Evolutionary conservation across 1,140 invertebrate species (phyloP).

Genomic region (Acyrthosiphon pisum): DNA sequence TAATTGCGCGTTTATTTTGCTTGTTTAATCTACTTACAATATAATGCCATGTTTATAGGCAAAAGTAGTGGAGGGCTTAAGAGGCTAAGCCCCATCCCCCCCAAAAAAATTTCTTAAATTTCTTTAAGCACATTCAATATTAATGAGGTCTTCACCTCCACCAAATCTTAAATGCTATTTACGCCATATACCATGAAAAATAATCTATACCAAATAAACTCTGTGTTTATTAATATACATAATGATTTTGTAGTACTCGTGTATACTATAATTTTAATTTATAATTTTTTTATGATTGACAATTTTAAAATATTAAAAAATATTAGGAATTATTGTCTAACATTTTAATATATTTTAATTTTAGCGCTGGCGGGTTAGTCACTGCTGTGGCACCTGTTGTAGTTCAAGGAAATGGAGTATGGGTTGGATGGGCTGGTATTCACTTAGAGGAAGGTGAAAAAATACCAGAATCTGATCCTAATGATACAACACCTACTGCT

Average conservation of each 20-base stretch:
- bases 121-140: too few relatives aligned
- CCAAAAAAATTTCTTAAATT: too few relatives aligned
- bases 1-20: too few relatives aligned
- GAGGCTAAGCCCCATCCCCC: too few relatives aligned
- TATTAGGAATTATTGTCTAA: background rate
- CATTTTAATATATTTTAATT: background rate
- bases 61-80: too few relatives aligned
- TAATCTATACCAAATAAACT: background rate
- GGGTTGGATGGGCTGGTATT: slow-evolving; percentile 90
- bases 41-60: background rate
- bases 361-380: slow-evolving; percentile 84
- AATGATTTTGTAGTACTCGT: background rate
- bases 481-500: slow-evolving; percentile 83
- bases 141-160: too few relatives aligned
- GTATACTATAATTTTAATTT: background rate
- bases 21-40: too few relatives aligned
- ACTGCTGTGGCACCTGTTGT: slow-evolving; percentile 90
- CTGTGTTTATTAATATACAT: background rate
- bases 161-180: too few relatives aligned
- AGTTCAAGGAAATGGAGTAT: slow-evolving; percentile 80
- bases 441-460: slow-evolving; percentile 76
- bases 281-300: background rate
- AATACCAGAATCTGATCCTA: slow-evolving; percentile 85
- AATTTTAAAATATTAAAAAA: background rate
- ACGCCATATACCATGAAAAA: too few relatives aligned